Evolutionary conservation across 1,140 invertebrate genomes (phyloP).

Genomic region (Chironomus striatipennis): DNA sequence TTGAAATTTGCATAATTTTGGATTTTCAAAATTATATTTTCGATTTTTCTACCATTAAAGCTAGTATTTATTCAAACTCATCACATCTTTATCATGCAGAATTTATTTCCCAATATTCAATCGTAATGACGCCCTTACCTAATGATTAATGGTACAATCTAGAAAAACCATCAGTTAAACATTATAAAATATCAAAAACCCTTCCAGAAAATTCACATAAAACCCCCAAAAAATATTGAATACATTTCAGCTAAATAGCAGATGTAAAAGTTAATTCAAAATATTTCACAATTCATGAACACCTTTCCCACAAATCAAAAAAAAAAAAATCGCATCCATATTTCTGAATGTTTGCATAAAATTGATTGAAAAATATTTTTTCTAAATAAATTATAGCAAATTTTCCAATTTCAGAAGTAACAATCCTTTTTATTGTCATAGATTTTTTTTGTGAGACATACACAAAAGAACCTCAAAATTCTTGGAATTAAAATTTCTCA

Average conservation of each 20-base stretch:
- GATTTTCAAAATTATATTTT: too few species aligned
- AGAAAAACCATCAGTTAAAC: neutral
- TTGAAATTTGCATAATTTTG: too few species aligned
- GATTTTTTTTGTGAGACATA: neutral
- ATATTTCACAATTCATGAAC: neutral
- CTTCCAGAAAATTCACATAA: neutral
- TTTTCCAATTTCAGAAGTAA: conserved; percentile 24
- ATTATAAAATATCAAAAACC: neutral
- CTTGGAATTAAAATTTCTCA: neutral
- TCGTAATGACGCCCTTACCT: too few species aligned
- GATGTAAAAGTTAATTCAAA: neutral
- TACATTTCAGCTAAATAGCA: neutral
- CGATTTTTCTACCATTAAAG: too few species aligned
- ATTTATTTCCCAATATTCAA: too few species aligned
- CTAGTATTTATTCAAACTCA: too few species aligned
- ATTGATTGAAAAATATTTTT: too few species aligned
- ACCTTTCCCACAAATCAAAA: neutral
- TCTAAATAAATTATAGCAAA: conserved; percentile 19
- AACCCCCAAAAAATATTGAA: neutral
- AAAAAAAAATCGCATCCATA: neutral
- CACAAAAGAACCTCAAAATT: neutral
- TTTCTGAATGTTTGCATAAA: neutral
- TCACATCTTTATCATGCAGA: too few species aligned
- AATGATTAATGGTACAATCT: too few species aligned
- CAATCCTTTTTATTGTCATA: neutral